Base-by-base conservation (phyloP, 1,140 invertebrate genomes). In the Ceratina calcarata region DNA sequence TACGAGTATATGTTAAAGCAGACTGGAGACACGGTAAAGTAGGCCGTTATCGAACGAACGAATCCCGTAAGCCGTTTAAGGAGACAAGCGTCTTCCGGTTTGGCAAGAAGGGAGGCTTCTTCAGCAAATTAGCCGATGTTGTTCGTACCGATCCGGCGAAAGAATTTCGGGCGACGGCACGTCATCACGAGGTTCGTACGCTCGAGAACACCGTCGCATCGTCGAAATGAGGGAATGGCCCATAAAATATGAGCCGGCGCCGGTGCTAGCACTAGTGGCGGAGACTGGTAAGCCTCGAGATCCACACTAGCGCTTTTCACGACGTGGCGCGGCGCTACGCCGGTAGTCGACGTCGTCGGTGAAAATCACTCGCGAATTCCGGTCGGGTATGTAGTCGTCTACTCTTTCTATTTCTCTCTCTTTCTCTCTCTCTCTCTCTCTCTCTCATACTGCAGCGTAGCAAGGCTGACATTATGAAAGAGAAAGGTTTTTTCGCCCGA, bases 341-440 rank as follows among this genome's bases (percentile, higher is more conserved):
- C 37, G 37, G 37, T 10, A 45, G 65, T 66, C 65, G 67, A 16
- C 24, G 22, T 18, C 60, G n/a, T 70, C 45, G 64, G 57, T 71
- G 74, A 80, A 80, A 86, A 85, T 81, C 78, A 78, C 80, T 82
- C 81, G 69, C 80, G 78, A 80, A 84, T 85, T 85, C 76, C 83
- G 60, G 6, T 45, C 37, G 37, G 37, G 37, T 45, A 62, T 71
- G 70, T 76, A 67, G 69, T 84, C 81, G 65, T 49, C 65, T 64
- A 10, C 72, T 32, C 66, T 75, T 69, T 77, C 57, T 62, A 49
- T 74, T 68, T 32, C 20, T 16, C 20, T 20, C 49, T 64, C 72
- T 22, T 66, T 78, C 74, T 77, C 57, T 62, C 61, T 74, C 64
- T 74, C 64, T 13, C 16, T 20, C 49, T 53, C 24, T 7, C 37